These are phyloP conservation scores for Siphonodentalium dalli DNA, from an alignment of 2,888 invertebrate species.

Conservation along the genomic window DNA sequence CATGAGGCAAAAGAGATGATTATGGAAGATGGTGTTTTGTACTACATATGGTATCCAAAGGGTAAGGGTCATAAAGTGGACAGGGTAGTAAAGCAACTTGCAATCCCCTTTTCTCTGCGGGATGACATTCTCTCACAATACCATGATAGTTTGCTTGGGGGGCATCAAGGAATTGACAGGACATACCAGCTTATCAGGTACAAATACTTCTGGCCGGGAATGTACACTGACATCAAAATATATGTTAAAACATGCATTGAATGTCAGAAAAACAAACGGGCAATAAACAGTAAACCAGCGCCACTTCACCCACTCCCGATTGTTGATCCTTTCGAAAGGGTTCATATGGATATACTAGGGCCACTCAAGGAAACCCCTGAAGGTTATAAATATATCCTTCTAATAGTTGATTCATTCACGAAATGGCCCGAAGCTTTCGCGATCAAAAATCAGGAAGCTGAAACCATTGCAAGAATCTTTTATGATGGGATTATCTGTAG, in stretches of 20 bases:
- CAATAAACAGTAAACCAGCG: not conserved
- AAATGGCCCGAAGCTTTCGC: slow-evolving; percentile 11
- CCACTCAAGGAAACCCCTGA: not conserved
- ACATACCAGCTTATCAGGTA: not conserved
- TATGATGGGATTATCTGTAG: slow-evolving; percentile 6
- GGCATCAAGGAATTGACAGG: slow-evolving; percentile 7
- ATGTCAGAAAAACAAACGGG: slow-evolving; percentile 10
- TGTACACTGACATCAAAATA: slow-evolving; percentile 3
- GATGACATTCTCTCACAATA: slow-evolving; percentile 10
- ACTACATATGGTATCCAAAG: slow-evolving; percentile 2
- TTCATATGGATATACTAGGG: slow-evolving; percentile 10
- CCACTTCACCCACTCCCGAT: slow-evolving; percentile 6
- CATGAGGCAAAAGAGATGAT: not conserved
- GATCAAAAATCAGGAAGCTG: slow-evolving; percentile 12
- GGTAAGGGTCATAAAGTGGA: not conserved
- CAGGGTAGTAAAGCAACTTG: not conserved
- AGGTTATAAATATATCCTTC: slow-evolving; percentile 5
- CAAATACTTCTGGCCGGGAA: slow-evolving; percentile 13
- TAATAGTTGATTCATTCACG: slow-evolving; percentile 3
- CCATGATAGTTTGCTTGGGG: slow-evolving; percentile 13
- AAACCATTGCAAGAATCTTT: not conserved
- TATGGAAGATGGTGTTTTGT: slow-evolving; percentile 5
- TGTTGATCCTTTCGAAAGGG: slow-evolving; percentile 1
- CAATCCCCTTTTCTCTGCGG: slow-evolving; percentile 7
- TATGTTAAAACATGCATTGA: slow-evolving; percentile 2